Percentiles rank a stretch among this genome's conserved stretches.
Evolutionary conservation across 2,888 invertebrate species (phyloP).

Genomic region (Cephus runcator): DNA sequence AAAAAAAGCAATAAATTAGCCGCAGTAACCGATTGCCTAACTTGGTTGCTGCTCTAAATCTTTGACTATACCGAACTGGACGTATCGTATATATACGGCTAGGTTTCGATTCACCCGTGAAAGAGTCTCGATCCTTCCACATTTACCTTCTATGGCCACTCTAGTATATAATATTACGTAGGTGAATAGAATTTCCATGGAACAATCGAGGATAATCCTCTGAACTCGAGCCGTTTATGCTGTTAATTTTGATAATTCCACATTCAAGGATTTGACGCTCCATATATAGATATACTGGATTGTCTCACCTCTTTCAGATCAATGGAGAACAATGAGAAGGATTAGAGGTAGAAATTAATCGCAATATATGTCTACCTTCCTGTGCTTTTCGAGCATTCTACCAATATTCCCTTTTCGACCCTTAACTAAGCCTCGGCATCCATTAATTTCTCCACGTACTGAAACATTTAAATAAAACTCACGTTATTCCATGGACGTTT

Average conservation of each 20-base stretch:
- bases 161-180: too few species aligned
- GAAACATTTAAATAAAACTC: neutral
- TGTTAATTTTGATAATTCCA: slow-evolving; percentile 18
- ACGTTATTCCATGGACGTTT: neutral
- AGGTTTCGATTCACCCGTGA: too few species aligned
- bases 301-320: neutral
- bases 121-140: neutral
- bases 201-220: neutral
- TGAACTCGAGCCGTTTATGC: slow-evolving; percentile 31
- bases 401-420: neutral
- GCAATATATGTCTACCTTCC: neutral
- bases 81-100: too few species aligned
- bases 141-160: neutral
- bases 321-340: neutral
- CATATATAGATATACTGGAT: neutral
- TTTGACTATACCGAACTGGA: too few species aligned
- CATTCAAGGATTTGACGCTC: slow-evolving; percentile 2
- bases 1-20: too few species aligned
- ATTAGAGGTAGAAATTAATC: neutral
- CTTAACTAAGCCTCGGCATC: neutral
- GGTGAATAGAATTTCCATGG: neutral
- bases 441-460: neutral
- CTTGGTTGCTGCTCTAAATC: too few species aligned
- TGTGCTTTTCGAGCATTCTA: neutral
- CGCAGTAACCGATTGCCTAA: too few species aligned